These are phyloP conservation scores for Adelphocoris suturalis DNA, from an alignment of 2,888 invertebrate species.

Conservation along the genomic window DNA sequence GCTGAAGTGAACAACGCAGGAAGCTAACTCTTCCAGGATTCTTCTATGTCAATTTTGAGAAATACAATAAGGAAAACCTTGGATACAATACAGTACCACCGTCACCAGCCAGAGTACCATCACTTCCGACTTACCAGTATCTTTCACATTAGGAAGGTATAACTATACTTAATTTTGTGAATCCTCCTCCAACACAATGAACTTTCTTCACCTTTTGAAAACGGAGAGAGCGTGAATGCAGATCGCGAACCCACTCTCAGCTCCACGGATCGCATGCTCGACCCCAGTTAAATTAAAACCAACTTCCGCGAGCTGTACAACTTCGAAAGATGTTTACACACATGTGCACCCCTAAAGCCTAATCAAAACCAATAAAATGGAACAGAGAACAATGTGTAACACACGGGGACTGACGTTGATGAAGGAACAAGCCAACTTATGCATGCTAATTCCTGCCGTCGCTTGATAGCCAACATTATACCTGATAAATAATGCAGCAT, in stretches of 20 bases:
- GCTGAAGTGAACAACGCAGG: too few relatives aligned
- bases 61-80: too few relatives aligned
- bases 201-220: neutral
- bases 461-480: neutral
- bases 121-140: too few relatives aligned
- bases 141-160: too few relatives aligned
- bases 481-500: neutral
- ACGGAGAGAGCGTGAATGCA: neutral
- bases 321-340: conserved; percentile 37
- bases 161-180: too few relatives aligned
- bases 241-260: neutral
- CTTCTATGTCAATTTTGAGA: too few relatives aligned
- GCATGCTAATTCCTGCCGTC: neutral
- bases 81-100: too few relatives aligned
- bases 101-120: too few relatives aligned
- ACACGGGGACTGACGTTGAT: neutral
- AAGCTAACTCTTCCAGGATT: too few relatives aligned
- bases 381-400: neutral
- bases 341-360: conserved; percentile 2
- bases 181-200: neutral
- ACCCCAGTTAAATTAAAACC: conserved; percentile 30
- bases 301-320: conserved; percentile 33
- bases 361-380: conserved; percentile 31
- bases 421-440: neutral
- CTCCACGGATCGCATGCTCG: conserved; percentile 10